Percentiles rank a stretch among this genome's conserved stretches.
phyloP scores from a whole-genome alignment of 2,113 vertebrate genomes.

The Scopus umbretta region DNA sequence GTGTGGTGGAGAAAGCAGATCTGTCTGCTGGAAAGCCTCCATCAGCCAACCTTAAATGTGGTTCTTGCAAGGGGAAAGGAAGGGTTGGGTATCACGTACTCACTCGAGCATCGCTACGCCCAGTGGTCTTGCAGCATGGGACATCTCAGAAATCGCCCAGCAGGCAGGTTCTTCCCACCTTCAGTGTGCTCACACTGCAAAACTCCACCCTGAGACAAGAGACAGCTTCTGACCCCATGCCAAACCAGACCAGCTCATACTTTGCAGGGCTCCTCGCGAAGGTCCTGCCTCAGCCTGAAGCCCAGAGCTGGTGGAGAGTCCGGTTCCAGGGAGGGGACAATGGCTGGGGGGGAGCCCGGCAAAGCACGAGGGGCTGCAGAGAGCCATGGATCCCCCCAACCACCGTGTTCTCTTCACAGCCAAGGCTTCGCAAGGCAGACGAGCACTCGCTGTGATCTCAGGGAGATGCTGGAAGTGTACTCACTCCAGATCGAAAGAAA shows the following conservation, averaged over 20 bases:
- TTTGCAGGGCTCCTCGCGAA: not conserved
- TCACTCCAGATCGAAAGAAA: rapidly evolving
- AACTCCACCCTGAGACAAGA: not conserved
- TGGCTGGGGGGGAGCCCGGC: not conserved
- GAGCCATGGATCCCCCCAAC: not conserved
- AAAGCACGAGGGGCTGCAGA: not conserved
- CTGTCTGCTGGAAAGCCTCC: not conserved
- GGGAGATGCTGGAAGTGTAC: not conserved
- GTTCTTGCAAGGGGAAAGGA: not conserved
- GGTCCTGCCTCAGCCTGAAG: not conserved
- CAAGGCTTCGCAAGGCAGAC: not conserved
- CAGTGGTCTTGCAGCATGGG: rapidly evolving
- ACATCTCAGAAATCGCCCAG: not conserved
- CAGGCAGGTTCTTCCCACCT: not conserved
- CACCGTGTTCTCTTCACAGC: not conserved
- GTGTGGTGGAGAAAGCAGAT: not conserved
- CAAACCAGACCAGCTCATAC: not conserved
- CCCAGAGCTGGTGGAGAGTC: not conserved
- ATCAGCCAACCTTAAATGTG: not conserved
- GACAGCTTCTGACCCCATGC: not conserved
- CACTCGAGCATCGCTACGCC: rapidly evolving
- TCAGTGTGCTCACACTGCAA: rapidly evolving
- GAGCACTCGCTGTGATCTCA: not conserved
- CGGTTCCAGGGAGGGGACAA: not conserved
- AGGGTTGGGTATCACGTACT: not conserved